phyloP scores from a whole-genome alignment of 2,113 vertebrate genomes.

The Jacana jacana region DNA sequence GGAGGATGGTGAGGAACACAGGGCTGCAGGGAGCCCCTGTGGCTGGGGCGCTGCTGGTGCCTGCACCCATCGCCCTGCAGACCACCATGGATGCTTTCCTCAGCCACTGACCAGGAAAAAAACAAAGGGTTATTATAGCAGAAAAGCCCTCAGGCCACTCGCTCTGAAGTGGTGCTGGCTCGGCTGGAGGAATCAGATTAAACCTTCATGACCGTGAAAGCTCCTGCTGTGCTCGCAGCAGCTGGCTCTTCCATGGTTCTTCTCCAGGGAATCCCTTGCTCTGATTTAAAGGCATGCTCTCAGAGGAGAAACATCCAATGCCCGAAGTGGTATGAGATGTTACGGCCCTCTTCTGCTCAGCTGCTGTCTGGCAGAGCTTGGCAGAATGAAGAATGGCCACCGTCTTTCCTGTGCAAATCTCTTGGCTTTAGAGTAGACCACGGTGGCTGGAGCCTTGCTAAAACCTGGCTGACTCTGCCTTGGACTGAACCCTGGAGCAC shows the following conservation, averaged over 20 bases:
- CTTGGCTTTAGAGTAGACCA: background rate
- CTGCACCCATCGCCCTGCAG: background rate
- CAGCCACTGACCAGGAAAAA: background rate
- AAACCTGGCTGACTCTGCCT: background rate
- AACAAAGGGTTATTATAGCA: background rate
- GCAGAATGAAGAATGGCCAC: background rate
- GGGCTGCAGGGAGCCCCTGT: background rate
- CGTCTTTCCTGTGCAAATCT: background rate
- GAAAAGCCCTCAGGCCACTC: background rate
- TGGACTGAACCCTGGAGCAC: background rate
- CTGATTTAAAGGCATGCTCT: background rate
- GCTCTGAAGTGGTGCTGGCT: background rate
- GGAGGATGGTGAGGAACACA: fast-evolving
- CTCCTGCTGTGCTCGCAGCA: fast-evolving
- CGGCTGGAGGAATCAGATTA: background rate
- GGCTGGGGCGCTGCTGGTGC: background rate
- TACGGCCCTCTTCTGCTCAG: background rate
- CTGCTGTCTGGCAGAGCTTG: background rate
- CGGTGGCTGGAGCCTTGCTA: background rate
- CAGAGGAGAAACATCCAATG: background rate
- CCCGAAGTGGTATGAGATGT: background rate
- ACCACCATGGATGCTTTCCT: background rate
- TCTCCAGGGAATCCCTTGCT: background rate
- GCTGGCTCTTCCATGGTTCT: background rate
- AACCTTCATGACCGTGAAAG: background rate